phyloP scores from a whole-genome alignment of 2,797 vertebrate species.

The Margarornis squamiger region DNA sequence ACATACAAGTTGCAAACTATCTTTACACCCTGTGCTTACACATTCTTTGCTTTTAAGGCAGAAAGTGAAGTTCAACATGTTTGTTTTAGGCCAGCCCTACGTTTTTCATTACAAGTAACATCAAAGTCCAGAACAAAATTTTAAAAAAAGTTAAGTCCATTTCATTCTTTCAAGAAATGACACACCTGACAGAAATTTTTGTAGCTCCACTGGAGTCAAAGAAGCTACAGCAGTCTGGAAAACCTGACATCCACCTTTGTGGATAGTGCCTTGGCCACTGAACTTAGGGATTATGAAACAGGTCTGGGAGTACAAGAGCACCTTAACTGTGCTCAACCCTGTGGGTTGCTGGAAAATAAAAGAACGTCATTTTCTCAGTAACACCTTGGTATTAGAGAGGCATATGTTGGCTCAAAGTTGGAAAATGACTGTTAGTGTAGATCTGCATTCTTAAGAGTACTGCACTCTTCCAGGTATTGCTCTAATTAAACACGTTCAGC shows the following conservation, averaged over 20 bases:
- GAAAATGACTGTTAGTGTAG: neutral
- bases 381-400: neutral
- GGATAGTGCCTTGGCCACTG: neutral
- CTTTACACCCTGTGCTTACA: neutral
- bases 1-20: neutral
- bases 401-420: neutral
- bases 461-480: neutral
- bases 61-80: neutral
- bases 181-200: neutral
- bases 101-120: neutral
- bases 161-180: neutral
- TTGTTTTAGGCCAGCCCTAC: neutral
- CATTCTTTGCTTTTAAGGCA: neutral
- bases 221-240: neutral
- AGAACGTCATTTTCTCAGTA: neutral
- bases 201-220: neutral
- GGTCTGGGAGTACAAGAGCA: neutral
- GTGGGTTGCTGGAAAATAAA: neutral
- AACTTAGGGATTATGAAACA: neutral
- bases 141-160: neutral
- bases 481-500: neutral
- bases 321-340: neutral
- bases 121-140: neutral
- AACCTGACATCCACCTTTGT: neutral
- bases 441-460: neutral